Evolutionary conservation across 2,888 invertebrate species (phyloP), one percentile per base, ranked within the genome.

Genomic region (Deilephila porcellus): DNA sequence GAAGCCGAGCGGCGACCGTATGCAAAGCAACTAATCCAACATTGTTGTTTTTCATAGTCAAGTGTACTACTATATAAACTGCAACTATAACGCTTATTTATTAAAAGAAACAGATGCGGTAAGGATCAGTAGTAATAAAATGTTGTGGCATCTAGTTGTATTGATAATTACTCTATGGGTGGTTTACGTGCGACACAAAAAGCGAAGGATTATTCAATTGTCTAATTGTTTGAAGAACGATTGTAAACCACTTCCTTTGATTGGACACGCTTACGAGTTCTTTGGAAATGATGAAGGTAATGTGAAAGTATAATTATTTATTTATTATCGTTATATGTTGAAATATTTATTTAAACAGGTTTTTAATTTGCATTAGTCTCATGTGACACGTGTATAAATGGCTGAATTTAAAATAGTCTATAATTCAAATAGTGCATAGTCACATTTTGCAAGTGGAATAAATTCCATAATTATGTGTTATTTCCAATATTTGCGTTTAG

Each of bases 241-340:
- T 56, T 72, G 80, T 0, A 75, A 72, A 17, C 59, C 76, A 1
- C 70, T 83, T 17, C 87, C 87, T 0, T 53, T 86, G 6, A 19
- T 87, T 14, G 87, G 87, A 1, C 83, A 85, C 59, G 74, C 81
- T 19, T 79, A 79, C 60, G 72, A 82, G 60, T 79, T 83, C 37
- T 14, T 79, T 2, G 86, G 86, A 1, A 76, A 71, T 72, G 81
- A 78, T 34, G 80, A 80, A 76, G 79, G 86, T 86, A 76, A 71
- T 0, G 75, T 45, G 20, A 64, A 60, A 71, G 11, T 11, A 45
- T 45, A 32, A 32, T 32, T 32, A 32, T 11, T 45, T 32, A 32
- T 11, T 45, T 45, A 14, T 14, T 45, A 45, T 11, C 14, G 3
- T 25, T 25, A 25, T 25, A 25, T 45, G 45, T 45, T 14, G 4